Evolutionary conservation across 2,113 vertebrate genomes (phyloP).

Genomic region (Peucedramus taeniatus): DNA sequence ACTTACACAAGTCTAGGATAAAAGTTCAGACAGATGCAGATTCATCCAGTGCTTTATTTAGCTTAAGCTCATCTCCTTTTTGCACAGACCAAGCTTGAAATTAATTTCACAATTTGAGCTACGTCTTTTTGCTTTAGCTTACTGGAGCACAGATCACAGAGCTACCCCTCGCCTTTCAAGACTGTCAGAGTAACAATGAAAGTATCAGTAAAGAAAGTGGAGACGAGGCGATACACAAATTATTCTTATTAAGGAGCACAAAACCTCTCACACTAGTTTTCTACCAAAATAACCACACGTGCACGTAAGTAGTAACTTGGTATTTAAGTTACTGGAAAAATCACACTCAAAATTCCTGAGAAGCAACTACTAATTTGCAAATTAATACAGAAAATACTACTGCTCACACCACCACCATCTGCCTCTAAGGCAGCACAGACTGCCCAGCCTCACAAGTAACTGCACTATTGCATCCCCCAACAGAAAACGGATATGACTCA

Average conservation of each 20-base stretch:
- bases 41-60: not conserved
- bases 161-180: not conserved
- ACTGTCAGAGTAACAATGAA: not conserved
- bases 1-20: not conserved
- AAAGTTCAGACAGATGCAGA: not conserved
- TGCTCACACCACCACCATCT: not conserved
- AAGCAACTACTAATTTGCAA: not conserved
- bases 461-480: not conserved
- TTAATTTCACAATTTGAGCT: not conserved
- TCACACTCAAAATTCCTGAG: not conserved
- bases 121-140: not conserved
- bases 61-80: not conserved
- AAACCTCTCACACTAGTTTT: not conserved
- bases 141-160: not conserved
- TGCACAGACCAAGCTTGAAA: not conserved
- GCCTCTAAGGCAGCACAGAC: not conserved
- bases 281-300: not conserved
- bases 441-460: not conserved
- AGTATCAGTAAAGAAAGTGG: not conserved
- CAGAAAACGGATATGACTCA: conserved; percentile 67
- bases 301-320: not conserved
- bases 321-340: not conserved
- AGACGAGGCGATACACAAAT: not conserved
- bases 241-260: not conserved
- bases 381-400: not conserved